These are phyloP conservation scores for Spodoptera frugiperda DNA, from an alignment of 1,140 invertebrate species.

Conservation along the genomic window DNA sequence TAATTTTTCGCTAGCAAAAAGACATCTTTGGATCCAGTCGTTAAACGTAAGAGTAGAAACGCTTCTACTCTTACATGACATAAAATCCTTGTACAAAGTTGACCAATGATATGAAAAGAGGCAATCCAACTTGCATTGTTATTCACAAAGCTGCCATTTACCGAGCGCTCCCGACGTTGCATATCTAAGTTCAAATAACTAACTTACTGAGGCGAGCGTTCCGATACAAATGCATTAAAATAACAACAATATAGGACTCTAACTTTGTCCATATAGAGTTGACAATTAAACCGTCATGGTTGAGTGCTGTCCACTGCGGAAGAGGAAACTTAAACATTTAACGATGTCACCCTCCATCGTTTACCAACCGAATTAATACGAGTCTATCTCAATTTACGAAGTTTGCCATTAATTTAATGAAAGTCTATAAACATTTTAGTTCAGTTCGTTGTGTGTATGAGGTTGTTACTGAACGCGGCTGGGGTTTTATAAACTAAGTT, in stretches of 20 bases:
- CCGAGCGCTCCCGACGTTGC: background rate
- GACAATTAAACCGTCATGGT: slow-evolving; percentile 40
- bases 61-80: too few relatives aligned
- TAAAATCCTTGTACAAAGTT: too few relatives aligned
- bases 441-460: background rate
- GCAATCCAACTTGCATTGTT: background rate
- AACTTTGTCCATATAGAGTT: slow-evolving; percentile 39
- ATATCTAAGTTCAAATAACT: background rate
- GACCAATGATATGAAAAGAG: too few relatives aligned
- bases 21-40: too few relatives aligned
- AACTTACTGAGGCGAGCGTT: slow-evolving; percentile 5
- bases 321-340: slow-evolving; percentile 53
- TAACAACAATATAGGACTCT: slow-evolving; percentile 1
- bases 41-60: too few relatives aligned
- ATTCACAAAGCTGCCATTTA: background rate
- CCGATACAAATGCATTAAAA: background rate
- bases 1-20: too few relatives aligned
- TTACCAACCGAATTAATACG: slow-evolving; percentile 48
- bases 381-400: slow-evolving; percentile 39
- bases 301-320: slow-evolving; percentile 22
- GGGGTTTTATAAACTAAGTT: too few relatives aligned
- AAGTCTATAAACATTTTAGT: background rate
- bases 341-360: slow-evolving; percentile 2
- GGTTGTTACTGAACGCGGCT: too few relatives aligned
- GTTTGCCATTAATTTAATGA: slow-evolving; percentile 46